phyloP scores from a whole-genome alignment of 2,797 vertebrate genomes.

The Gobio occitaniae region DNA sequence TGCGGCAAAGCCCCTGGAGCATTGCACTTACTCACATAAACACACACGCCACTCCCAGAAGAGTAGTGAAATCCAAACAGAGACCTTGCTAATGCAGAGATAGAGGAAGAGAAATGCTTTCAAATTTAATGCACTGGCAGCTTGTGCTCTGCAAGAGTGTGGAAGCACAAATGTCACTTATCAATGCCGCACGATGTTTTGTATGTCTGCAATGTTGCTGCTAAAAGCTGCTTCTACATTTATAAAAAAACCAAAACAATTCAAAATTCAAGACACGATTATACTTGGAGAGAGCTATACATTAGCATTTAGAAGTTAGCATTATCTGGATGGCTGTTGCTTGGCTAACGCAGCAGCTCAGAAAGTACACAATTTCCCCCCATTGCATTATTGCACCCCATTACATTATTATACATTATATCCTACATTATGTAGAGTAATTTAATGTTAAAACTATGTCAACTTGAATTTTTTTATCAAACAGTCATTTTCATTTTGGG shows the following conservation, averaged over 20 bases:
- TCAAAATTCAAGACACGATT: background rate
- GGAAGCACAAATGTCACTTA: background rate
- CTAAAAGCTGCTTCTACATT: background rate
- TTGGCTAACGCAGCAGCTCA: background rate
- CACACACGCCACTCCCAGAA: conserved; percentile 69
- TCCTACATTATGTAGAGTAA: too few relatives aligned
- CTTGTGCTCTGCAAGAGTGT: background rate
- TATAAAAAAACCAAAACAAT: background rate
- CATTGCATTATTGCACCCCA: too few relatives aligned
- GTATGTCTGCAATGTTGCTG: background rate
- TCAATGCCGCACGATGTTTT: background rate
- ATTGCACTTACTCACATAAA: conserved; percentile 72
- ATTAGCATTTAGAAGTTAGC: background rate
- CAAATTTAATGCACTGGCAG: background rate
- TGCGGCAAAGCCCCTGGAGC: conserved; percentile 76
- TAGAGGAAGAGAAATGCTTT: conserved; percentile 4
- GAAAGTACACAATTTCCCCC: background rate
- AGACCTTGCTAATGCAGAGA: conserved; percentile 15
- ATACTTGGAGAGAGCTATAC: background rate
- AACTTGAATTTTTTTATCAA: too few relatives aligned
- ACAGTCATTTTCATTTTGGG: too few relatives aligned
- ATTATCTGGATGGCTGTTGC: background rate
- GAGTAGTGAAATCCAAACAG: conserved; percentile 42
- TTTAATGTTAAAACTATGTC: too few relatives aligned
- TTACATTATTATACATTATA: too few relatives aligned